Percentiles rank a stretch among this genome's conserved stretches.
These are phyloP conservation scores for Harpalus rufipes DNA, from an alignment of 2,888 invertebrate species.

Conservation along the genomic window DNA sequence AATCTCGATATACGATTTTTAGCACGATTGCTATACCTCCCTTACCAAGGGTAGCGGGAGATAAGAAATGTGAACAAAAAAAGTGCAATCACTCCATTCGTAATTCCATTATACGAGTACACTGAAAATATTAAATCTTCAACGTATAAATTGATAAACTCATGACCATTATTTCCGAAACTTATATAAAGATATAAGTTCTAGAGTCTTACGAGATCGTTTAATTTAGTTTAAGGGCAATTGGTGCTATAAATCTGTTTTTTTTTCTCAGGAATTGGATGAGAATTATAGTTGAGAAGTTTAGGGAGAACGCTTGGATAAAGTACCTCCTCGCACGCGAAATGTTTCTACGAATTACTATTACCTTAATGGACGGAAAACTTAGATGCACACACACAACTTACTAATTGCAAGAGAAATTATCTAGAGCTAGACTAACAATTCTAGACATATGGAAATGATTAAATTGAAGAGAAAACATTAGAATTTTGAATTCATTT, in stretches of 20 bases:
- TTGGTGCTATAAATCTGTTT: slow-evolving; percentile 30
- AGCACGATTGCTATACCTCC: too few species aligned
- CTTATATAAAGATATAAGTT: slow-evolving; percentile 8
- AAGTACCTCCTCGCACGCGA: slow-evolving; percentile 52
- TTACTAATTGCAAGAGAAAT: background rate
- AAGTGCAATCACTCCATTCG: too few species aligned
- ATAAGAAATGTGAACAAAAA: too few species aligned
- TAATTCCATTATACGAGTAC: too few species aligned
- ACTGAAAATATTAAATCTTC: background rate
- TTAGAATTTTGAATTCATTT: too few species aligned
- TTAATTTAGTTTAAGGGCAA: slow-evolving; percentile 39
- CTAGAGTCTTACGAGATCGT: slow-evolving; percentile 9
- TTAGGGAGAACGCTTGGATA: slow-evolving; percentile 22
- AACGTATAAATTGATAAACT: slow-evolving; percentile 26
- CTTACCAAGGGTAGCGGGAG: too few species aligned
- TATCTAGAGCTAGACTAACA: too few species aligned
- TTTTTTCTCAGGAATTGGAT: slow-evolving; percentile 21
- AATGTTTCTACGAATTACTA: slow-evolving; percentile 42
- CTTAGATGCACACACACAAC: background rate
- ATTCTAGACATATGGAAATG: too few species aligned
- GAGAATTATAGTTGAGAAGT: slow-evolving; percentile 58
- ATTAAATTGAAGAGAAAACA: too few species aligned
- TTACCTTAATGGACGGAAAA: background rate
- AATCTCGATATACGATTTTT: too few species aligned
- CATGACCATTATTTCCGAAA: background rate